Conservation (phyloP, 2,888 invertebrate species). For the Calliopum simillimum region DNA sequence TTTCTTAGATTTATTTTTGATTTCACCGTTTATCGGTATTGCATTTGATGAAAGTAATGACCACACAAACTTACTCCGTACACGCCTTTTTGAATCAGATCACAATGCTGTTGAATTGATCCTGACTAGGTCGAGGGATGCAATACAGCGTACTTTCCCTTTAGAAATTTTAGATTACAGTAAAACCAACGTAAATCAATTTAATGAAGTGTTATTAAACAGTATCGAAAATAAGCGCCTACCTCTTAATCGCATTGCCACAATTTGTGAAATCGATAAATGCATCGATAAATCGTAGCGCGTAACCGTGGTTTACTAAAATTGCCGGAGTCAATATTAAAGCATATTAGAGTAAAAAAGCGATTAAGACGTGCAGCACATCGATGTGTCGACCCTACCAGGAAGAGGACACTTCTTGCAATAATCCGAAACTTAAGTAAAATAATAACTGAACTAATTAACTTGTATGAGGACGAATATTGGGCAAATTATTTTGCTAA, state of each 20-base stretch:
- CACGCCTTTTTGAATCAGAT: constrained; percentile 1
- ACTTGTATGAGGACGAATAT: neutral
- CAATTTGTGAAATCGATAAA: neutral
- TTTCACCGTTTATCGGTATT: neutral
- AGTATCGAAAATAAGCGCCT: neutral
- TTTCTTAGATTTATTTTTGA: constrained; percentile 7
- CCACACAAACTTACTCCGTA: neutral
- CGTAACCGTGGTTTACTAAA: too few relatives aligned
- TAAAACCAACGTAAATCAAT: neutral
- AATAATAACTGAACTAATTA: neutral
- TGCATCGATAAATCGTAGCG: neutral
- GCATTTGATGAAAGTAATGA: neutral
- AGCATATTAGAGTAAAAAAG: neutral
- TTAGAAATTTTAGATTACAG: neutral
- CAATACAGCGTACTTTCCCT: neutral
- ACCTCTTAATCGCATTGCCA: neutral
- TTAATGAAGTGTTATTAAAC: neutral
- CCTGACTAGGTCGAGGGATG: neutral
- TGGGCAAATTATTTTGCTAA: neutral
- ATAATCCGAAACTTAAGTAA: neutral
- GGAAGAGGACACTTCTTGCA: neutral
- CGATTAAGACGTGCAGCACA: neutral
- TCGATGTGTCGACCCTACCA: neutral
- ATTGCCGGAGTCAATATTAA: too few relatives aligned
- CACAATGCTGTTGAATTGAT: constrained; percentile 6